phyloP scores from a whole-genome alignment of 2,888 invertebrate genomes.

The Pterobdella sp. region DNA sequence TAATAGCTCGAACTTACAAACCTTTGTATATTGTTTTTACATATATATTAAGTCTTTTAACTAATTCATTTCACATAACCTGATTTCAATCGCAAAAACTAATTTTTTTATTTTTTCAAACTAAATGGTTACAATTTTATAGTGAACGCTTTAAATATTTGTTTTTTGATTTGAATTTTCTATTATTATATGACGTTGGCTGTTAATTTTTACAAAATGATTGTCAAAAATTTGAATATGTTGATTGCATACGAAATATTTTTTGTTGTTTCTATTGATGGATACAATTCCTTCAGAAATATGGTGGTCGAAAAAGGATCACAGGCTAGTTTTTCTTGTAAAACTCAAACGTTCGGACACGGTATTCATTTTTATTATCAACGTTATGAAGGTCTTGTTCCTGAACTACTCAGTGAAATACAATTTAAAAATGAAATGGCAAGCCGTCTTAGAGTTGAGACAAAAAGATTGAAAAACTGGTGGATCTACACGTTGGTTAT shows the following conservation, averaged over 20 bases:
- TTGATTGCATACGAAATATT: neutral
- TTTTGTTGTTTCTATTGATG: neutral
- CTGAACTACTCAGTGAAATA: neutral
- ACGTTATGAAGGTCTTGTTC: neutral
- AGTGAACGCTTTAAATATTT: too few species aligned
- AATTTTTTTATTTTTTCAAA: too few species aligned
- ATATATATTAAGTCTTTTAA: too few species aligned
- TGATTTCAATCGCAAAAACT: too few species aligned
- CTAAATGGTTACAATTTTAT: too few species aligned
- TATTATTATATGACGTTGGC: too few species aligned
- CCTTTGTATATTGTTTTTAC: too few species aligned
- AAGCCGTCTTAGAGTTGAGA: neutral
- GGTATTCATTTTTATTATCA: slow-evolving; percentile 19
- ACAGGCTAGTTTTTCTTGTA: neutral
- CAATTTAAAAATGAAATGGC: slow-evolving; percentile 5
- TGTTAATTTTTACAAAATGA: too few species aligned
- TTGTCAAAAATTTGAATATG: too few species aligned
- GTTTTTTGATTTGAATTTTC: too few species aligned
- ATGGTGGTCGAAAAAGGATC: neutral
- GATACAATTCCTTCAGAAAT: neutral
- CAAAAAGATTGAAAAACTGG: neutral
- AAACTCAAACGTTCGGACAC: neutral
- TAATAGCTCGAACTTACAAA: too few species aligned
- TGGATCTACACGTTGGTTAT: slow-evolving; percentile 12
- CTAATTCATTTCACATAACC: too few species aligned